Percentiles rank a stretch among this genome's conserved stretches.
Conservation (phyloP, 2,113 vertebrate genomes). For the Bufo gargarizans region DNA sequence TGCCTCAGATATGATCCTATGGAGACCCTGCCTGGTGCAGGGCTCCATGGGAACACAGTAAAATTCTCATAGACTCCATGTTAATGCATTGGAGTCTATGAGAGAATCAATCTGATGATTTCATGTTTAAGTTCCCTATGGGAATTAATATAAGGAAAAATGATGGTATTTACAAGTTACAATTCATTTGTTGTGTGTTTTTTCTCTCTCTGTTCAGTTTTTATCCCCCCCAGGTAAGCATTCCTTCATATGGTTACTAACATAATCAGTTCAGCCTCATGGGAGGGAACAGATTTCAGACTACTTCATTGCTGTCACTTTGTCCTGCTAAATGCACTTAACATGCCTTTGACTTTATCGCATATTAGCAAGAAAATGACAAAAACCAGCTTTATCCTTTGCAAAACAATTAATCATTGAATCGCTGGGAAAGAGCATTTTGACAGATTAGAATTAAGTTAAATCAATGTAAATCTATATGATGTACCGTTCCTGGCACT, state of each 20-base stretch:
- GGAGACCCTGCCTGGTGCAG: too few relatives aligned
- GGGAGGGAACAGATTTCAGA: conserved; percentile 57
- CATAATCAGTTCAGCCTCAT: conserved; percentile 54
- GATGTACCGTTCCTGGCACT: neutral
- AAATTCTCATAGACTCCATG: too few relatives aligned
- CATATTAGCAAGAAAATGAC: neutral
- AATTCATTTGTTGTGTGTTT: neutral
- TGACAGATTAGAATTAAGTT: neutral
- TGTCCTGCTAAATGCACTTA: conserved; percentile 70
- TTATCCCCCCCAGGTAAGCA: neutral
- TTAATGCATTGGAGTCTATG: too few relatives aligned
- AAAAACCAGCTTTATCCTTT: neutral
- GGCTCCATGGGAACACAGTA: too few relatives aligned
- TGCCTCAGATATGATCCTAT: too few relatives aligned
- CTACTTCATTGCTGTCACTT: conserved; percentile 68
- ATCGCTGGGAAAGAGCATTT: neutral
- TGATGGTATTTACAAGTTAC: too few relatives aligned
- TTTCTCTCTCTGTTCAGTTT: neutral
- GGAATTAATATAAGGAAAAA: too few relatives aligned
- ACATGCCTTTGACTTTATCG: conserved; percentile 34
- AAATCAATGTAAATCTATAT: neutral
- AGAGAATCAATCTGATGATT: too few relatives aligned
- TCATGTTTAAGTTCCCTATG: too few relatives aligned
- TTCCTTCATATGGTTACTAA: conserved; percentile 28
- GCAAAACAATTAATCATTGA: conserved; percentile 12